Percentiles rank a stretch among this genome's conserved stretches.
Evolutionary conservation across 1,140 invertebrate genomes (phyloP).

Genomic region (Aphis gossypii): DNA sequence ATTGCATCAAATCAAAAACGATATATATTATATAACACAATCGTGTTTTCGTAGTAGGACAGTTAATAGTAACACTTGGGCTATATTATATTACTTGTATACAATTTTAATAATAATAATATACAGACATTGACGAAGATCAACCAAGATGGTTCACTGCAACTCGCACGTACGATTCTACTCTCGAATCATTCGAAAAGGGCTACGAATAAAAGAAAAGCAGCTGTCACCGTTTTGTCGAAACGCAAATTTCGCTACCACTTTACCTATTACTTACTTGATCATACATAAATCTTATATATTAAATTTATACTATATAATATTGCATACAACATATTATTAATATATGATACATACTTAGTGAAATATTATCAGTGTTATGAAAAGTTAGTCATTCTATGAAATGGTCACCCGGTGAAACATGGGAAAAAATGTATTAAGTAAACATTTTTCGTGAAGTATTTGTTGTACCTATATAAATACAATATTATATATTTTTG

Average conservation of each 20-base stretch:
- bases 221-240: neutral
- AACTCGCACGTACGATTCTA: neutral
- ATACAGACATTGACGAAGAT: neutral
- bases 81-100: neutral
- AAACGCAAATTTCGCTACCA: neutral
- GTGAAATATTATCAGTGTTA: neutral
- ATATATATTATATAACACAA: neutral
- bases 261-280: neutral
- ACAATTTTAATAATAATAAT: neutral
- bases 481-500: neutral
- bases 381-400: neutral
- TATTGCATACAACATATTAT: neutral
- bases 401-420: neutral
- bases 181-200: too few species aligned
- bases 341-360: neutral
- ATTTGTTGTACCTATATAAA: neutral
- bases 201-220: neutral
- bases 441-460: neutral
- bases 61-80: neutral
- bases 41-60: neutral
- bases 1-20: neutral
- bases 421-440: too few species aligned
- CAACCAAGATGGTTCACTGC: neutral
- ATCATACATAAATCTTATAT: neutral
- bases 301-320: neutral